Conservation (phyloP, 2,888 invertebrate genomes). For the Coleophora deauratella region DNA sequence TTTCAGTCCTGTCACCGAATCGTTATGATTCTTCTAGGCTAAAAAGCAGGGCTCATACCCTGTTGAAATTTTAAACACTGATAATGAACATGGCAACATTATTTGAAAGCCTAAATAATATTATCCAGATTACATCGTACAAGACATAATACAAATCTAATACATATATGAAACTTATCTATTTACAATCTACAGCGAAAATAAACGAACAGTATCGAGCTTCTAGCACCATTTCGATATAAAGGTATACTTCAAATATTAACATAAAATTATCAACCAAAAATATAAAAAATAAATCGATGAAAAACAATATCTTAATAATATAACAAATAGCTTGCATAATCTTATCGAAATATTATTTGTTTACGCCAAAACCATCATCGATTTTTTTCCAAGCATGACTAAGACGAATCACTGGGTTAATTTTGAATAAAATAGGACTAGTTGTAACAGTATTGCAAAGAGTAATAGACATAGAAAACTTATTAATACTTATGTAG, state of each 20-base stretch:
- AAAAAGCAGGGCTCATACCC: slow-evolving; percentile 48
- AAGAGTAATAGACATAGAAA: slow-evolving; percentile 36
- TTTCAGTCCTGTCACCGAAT: slow-evolving; percentile 54
- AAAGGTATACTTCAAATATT: slow-evolving; percentile 52
- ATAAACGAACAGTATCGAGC: slow-evolving; percentile 55
- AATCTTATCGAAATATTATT: slow-evolving; percentile 21
- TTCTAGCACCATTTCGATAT: slow-evolving; percentile 72
- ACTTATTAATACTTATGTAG: slow-evolving; percentile 23
- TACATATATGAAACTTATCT: slow-evolving; percentile 30
- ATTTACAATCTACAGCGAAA: slow-evolving; percentile 54
- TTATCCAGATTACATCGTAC: neutral
- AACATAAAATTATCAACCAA: slow-evolving; percentile 68
- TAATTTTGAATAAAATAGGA: slow-evolving; percentile 58
- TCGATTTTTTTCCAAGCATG: slow-evolving; percentile 24
- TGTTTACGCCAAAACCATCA: slow-evolving; percentile 15
- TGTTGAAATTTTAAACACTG: slow-evolving; percentile 42
- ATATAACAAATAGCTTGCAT: slow-evolving; percentile 31
- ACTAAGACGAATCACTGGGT: slow-evolving; percentile 37
- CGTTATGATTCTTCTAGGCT: slow-evolving; percentile 51
- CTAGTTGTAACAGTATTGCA: slow-evolving; percentile 63
- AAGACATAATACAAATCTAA: slow-evolving; percentile 4
- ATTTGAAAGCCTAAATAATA: slow-evolving; percentile 28
- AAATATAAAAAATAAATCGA: slow-evolving; percentile 39
- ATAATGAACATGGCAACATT: slow-evolving; percentile 48
- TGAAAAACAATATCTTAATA: slow-evolving; percentile 41